A percentile compares a stretch with the other conserved stretches of the same genome.
Conservation (phyloP, 2,113 vertebrate species). For the Tenrec ecaudatus region DNA sequence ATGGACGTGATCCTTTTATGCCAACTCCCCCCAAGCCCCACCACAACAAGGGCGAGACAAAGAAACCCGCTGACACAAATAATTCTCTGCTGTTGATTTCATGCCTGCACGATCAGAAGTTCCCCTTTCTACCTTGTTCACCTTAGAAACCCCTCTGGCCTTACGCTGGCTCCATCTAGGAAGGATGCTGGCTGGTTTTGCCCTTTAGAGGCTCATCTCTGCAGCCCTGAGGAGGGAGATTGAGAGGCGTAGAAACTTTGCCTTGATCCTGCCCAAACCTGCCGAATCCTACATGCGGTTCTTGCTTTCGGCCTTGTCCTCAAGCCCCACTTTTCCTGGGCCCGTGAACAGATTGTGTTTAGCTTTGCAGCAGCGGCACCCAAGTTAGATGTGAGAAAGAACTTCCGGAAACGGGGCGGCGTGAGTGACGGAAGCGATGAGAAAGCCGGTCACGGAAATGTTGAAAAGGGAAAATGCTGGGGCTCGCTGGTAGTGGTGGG, state of each 20-base stretch:
- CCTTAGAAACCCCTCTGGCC: constrained; percentile 69
- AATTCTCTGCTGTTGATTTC: constrained; percentile 69
- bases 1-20: constrained; percentile 44
- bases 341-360: constrained; percentile 9
- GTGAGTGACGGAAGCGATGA: not conserved
- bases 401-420: not conserved
- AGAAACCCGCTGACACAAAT: constrained; percentile 69
- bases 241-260: constrained; percentile 29
- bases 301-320: constrained; percentile 6
- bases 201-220: constrained; percentile 56
- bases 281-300: not conserved
- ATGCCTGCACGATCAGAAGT: constrained; percentile 71
- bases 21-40: not conserved
- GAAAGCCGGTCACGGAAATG: not conserved
- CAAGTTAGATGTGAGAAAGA: constrained; percentile 44
- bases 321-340: not conserved
- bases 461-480: not conserved
- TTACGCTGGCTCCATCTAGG: constrained; percentile 62
- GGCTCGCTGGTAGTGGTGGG: not conserved
- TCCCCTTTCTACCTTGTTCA: constrained; percentile 69
- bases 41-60: not conserved
- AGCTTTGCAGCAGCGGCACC: not conserved
- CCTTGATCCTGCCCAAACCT: not conserved
- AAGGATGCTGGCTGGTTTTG: constrained; percentile 60
- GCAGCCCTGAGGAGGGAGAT: constrained; percentile 60